Evolutionary conservation across 1,140 invertebrate genomes (phyloP), one percentile per base, ranked within the genome.

Genomic region (Brachionus rotundiformis): DNA sequence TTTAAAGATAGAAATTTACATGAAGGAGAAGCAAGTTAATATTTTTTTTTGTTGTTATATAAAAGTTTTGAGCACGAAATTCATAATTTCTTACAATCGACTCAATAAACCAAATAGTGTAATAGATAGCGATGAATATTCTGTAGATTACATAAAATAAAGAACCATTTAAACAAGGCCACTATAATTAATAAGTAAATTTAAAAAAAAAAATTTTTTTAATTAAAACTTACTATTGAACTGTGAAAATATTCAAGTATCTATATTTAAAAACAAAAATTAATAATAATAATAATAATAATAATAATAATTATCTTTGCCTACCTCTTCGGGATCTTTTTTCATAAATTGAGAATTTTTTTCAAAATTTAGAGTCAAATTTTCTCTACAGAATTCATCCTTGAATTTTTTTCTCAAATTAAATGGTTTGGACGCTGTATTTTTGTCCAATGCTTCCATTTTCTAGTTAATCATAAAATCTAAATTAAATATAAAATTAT

Each of bases 1-100:
- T n/a, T n/a, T n/a, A n/a, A n/a, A n/a, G n/a, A n/a, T n/a, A n/a
- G n/a, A n/a, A n/a, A 49, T 31, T 77, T 59, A 77, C 73, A 59
- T 79, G 76, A 11, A 79, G 33, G 5, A 79, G 16, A 23, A 79
- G 47, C 29, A 79, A 79, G 16, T 54, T 63, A 8, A 23, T 23
- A 23, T 79, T 79, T 54, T 79, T 59, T 27, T 79, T 79, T 36
- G 29, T 59, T 79, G 47, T 36, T 4, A 79, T 79, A 23, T 54
- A 59, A 41, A 79, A 79, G 13, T 79, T 79, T 59, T 79, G 47
- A 10, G 47, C 16, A 5, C 76, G 19, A 59, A 79, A 63, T 41
- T 79, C 76, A 25, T 79, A 79, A 19, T 79, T 79, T 59, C 76
- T 54, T 25, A 79, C 76, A 36, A 79, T 79, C 16, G 76, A 79